These are phyloP conservation scores for Bellardia bayeri DNA, from an alignment of 2,888 invertebrate species.

Conservation along the genomic window DNA sequence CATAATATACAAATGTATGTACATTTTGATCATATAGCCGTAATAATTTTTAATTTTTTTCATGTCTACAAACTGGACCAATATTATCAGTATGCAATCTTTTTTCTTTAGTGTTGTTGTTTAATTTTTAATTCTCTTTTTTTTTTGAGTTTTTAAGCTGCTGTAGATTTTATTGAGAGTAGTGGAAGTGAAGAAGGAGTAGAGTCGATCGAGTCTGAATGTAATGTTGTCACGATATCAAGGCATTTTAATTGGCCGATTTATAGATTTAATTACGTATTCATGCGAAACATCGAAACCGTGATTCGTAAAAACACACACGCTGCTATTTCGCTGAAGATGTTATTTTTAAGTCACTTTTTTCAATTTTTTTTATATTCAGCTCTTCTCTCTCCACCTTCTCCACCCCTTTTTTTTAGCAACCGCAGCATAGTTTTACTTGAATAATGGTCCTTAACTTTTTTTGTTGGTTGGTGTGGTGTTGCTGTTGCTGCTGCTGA, in stretches of 20 bases:
- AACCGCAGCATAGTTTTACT: slow-evolving; percentile 23
- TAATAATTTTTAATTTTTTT: slow-evolving; percentile 68
- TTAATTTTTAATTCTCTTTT: slow-evolving; percentile 55
- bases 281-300: slow-evolving; percentile 85
- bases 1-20: slow-evolving; percentile 7
- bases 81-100: slow-evolving; percentile 68
- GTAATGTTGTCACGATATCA: slow-evolving; percentile 84
- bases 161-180: slow-evolving; percentile 24
- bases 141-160: background rate
- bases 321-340: slow-evolving; percentile 75
- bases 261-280: slow-evolving; percentile 85
- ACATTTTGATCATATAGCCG: slow-evolving; percentile 54
- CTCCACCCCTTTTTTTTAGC: slow-evolving; percentile 10
- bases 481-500: slow-evolving; percentile 27
- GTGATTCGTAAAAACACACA: slow-evolving; percentile 85
- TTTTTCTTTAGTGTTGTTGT: slow-evolving; percentile 54
- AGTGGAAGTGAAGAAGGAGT: slow-evolving; percentile 5
- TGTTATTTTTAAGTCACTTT: slow-evolving; percentile 55
- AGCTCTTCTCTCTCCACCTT: slow-evolving; percentile 25
- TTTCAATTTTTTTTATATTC: slow-evolving; percentile 37
- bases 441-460: slow-evolving; percentile 47
- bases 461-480: slow-evolving; percentile 39
- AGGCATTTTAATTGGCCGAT: slow-evolving; percentile 85
- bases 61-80: slow-evolving; percentile 67
- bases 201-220: slow-evolving; percentile 76